Conservation (phyloP, 2,888 invertebrate genomes). For the Agrochola circellaris region DNA sequence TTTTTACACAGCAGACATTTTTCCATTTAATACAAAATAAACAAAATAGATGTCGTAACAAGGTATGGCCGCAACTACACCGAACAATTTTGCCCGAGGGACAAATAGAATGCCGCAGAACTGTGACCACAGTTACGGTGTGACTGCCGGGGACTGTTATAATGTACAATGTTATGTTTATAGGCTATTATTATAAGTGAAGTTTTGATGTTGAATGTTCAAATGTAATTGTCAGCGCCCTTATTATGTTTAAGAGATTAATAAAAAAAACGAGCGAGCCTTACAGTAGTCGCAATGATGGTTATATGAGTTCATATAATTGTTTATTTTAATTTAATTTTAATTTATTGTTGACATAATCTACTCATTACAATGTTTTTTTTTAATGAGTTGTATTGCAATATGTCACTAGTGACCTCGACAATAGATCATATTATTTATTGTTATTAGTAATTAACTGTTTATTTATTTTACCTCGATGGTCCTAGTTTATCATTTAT, state of each 20-base stretch:
- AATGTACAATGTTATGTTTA: slow-evolving; percentile 48
- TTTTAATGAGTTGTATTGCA: too few relatives aligned
- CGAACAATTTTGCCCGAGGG: slow-evolving; percentile 64
- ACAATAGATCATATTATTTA: too few relatives aligned
- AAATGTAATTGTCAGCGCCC: slow-evolving; percentile 5
- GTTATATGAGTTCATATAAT: too few relatives aligned
- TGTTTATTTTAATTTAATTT: too few relatives aligned
- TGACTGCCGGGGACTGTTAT: slow-evolving; percentile 40
- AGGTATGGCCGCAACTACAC: slow-evolving; percentile 57
- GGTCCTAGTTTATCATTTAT: too few relatives aligned
- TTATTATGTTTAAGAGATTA: background rate
- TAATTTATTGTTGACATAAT: too few relatives aligned
- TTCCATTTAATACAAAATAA: slow-evolving; percentile 51
- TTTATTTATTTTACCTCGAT: too few relatives aligned
- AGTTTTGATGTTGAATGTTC: slow-evolving; percentile 28
- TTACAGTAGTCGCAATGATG: too few relatives aligned
- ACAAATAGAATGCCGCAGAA: slow-evolving; percentile 54
- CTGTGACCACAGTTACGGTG: slow-evolving; percentile 52
- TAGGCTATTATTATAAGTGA: slow-evolving; percentile 28
- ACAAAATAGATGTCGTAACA: slow-evolving; percentile 54
- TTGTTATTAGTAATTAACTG: too few relatives aligned
- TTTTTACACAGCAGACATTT: slow-evolving; percentile 30
- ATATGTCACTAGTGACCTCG: too few relatives aligned
- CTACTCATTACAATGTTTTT: too few relatives aligned
- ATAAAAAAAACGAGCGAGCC: too few relatives aligned